Base-by-base conservation (phyloP, 2,888 invertebrate genomes). In the Metacarcinus magister region DNA sequence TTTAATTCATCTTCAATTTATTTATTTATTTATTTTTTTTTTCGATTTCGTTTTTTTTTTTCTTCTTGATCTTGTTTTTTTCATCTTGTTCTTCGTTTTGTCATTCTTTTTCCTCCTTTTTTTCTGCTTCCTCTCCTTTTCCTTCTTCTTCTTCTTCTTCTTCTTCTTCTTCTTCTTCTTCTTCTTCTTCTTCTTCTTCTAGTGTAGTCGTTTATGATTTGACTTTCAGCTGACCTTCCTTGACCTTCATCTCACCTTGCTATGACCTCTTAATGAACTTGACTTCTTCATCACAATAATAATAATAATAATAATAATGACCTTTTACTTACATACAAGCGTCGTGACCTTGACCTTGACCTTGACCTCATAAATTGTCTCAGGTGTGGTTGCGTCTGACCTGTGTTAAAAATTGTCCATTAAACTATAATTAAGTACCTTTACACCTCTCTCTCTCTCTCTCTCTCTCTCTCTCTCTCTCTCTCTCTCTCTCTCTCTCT, bases 401-500 rank as follows among this genome's bases (percentile, higher is more conserved):
- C 2, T 39, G 39, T 39, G 39, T 39, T 39, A 2, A 1, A 39
- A 39, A 39, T 19, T 54, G 54, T 54, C 2, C 19, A 19, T 54
- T 54, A 2, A 2, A 0, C 13, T 54, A 19, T 13, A 19, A 19
- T 2, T 54, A 54, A 54, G 4, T 48, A 13, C 2, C 19, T 10
- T 2, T 54, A 2, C 13, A 13, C 13, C 10, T 54, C 54, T 54
- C 54, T 54, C 54, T 54, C 54, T 54, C 54, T 16, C 43, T 90
- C 90, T 43, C 43, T 43, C 90, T 90, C 90, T 43, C 90, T 32
- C 32, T 32, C 32, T 32, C 16, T 32, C 39, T 32, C 32, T 32
- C 32, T 32, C 32, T 32, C 32, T 43, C 43, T 32, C 90, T 90
- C 90, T 90, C 90, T 90, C 90, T 90, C 43, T 90, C 43, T 43